Evolutionary conservation across 2,888 invertebrate genomes (phyloP).

Genomic region (Serrognathus titanus): DNA sequence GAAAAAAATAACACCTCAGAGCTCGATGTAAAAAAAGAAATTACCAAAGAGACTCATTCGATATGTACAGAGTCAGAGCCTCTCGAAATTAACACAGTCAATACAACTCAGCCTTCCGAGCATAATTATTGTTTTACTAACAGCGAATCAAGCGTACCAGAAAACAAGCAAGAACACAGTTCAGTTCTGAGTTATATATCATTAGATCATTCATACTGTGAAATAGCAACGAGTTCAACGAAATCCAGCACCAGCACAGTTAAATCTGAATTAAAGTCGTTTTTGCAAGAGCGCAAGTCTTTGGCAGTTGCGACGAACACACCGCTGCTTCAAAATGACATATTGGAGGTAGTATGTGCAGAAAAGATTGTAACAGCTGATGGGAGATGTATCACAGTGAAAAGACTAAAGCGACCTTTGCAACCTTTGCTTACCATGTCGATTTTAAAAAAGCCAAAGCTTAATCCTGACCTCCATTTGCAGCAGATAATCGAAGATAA

Average conservation of each 20-base stretch:
- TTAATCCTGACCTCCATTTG: background rate
- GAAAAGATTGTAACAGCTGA: background rate
- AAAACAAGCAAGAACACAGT: no score
- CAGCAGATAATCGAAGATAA: constrained; percentile 22
- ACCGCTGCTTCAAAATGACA: background rate
- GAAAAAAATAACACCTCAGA: constrained; percentile 1
- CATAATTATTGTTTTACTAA: no score
- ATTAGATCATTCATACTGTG: constrained; percentile 3
- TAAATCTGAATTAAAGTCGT: background rate
- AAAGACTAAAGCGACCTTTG: constrained; percentile 18
- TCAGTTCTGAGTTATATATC: background rate
- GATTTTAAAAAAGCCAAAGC: constrained; percentile 12
- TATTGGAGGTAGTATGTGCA: background rate
- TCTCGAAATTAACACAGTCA: no score
- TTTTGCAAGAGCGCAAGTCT: background rate
- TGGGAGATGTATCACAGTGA: background rate
- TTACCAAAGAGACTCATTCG: no score
- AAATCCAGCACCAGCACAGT: background rate
- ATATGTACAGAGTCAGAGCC: no score
- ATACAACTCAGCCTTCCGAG: no score
- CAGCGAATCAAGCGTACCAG: no score
- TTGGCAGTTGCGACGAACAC: background rate
- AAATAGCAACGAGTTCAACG: background rate
- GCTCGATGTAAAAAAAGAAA: no score
- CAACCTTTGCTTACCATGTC: constrained; percentile 22